phyloP scores from a whole-genome alignment of 2,888 invertebrate genomes.

The Apodemia duryi region DNA sequence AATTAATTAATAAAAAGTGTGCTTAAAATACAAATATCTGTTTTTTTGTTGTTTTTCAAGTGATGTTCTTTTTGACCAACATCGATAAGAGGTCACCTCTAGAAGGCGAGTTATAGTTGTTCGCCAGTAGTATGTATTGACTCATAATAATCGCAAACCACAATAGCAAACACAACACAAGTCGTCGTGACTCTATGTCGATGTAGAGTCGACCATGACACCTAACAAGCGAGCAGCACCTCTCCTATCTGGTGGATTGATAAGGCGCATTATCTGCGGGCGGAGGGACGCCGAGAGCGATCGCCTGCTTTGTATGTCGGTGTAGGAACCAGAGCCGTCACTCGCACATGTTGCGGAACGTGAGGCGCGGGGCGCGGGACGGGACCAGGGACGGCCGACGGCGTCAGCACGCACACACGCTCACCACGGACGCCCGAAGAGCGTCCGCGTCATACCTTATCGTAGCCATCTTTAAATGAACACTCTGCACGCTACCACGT shows the following conservation, averaged over 20 bases:
- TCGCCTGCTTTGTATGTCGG: slow-evolving; percentile 46
- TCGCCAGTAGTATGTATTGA: neutral
- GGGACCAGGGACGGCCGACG: slow-evolving; percentile 60
- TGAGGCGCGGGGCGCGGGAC: slow-evolving; percentile 44
- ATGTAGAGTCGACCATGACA: slow-evolving; percentile 65
- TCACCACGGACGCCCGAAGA: slow-evolving; percentile 52
- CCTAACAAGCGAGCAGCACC: slow-evolving; percentile 73
- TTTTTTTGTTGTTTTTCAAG: neutral
- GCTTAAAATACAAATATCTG: neutral
- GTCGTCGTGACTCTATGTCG: slow-evolving; percentile 41
- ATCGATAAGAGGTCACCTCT: slow-evolving; percentile 22
- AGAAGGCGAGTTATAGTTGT: neutral
- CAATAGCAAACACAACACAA: slow-evolving; percentile 1
- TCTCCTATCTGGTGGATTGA: slow-evolving; percentile 74
- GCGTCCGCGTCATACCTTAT: slow-evolving; percentile 70
- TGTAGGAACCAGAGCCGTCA: slow-evolving; percentile 43
- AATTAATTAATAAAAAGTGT: too few relatives aligned
- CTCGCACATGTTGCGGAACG: slow-evolving; percentile 74
- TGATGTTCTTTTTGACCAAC: neutral
- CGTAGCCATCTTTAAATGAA: slow-evolving; percentile 77
- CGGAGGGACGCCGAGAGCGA: slow-evolving; percentile 56
- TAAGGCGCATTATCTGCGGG: slow-evolving; percentile 69
- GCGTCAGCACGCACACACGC: slow-evolving; percentile 37
- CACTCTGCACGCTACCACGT: slow-evolving; percentile 64
- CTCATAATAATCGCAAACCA: neutral